Evolutionary conservation across 1,140 invertebrate species (phyloP), one percentile per base, ranked within the genome.

Genomic region (Aphelinus certus): DNA sequence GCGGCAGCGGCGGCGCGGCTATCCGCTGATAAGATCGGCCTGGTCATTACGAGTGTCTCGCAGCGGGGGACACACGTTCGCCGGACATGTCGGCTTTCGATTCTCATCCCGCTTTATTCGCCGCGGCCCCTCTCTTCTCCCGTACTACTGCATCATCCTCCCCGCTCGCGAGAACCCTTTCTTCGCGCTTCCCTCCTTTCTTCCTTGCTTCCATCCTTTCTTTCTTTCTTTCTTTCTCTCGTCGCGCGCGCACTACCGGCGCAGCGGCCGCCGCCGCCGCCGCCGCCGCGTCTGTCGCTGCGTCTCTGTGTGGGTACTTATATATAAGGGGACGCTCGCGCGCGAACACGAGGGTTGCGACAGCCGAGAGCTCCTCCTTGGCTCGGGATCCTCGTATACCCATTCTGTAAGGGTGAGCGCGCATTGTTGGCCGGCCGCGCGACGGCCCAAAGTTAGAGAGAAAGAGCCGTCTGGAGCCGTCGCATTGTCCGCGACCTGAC

Each of bases 21-120:
- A 4, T 53, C 51, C 9, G 70, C 79, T 83, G 83, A 83, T 85
- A 83, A 85, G 82, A 85, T 85, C 83, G 82, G 81, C 79, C 75
- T 80, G 83, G 82, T 83, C 83, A 85, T 85, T 85, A 85, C 82
- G 81, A 83, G 80, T 83, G 82, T 84, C 83, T 83, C 83, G 64
- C 83, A 84, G 83, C 81, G 75, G 82, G 83, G 80, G 80, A 82
- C 81, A 83, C 75, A 66, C 67, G 4, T 78, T 80, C 79, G 26
- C 78, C 81, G 83, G 81, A 83, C 83, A 84, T 84, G 83, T 82
- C 78, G 82, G 79, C 79, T 80, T 83, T 83, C 80, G 81, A 83
- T 81, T 82, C 83, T 81, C 82, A 80, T 82, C 73, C 79, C 51
- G 4, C 51, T 53, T 53, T 53, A 53, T 53, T 53, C 51, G 4